Base-by-base conservation (phyloP, 2,888 invertebrate genomes). In the Eugnorisma glareosa region DNA sequence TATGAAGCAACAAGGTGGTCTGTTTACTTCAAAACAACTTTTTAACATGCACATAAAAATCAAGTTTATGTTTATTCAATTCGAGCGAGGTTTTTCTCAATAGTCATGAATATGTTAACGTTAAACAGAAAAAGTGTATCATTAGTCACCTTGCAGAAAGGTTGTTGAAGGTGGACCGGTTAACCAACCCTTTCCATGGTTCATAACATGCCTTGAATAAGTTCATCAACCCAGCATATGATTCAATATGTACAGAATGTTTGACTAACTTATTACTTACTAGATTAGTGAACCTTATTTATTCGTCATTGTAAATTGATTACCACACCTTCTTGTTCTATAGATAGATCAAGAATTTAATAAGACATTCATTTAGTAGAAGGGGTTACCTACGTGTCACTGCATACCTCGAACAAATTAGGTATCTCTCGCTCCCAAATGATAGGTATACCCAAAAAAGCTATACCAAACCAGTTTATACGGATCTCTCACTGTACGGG, bases 121-220 rank as follows among this genome's bases (percentile, higher is more conserved):
- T 74, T 69, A 11, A n/a, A 59, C 13, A 28, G 24, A 24, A 48
- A 57, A 63, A 57, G 35, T 15, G 24, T 57, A 48, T 66, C 21
- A 67, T 70, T 43, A 67, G n/a, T 73, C 48, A 63, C 69, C 72
- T 81, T 51, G n/a, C 24, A 6, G n/a, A 37, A n/a, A n/a, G n/a
- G n/a, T n/a, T n/a, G n/a, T 7, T 24, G 5, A 78, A 77, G 77
- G 59, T 54, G 48, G 28, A 13, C 15, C 3, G 57, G 64, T 51
- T 24, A 57, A 48, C 11, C 40, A 73, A 61, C 66, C 37, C 54
- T 80, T 37, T 63, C 3, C 13, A 72, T 43, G 21, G 31, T 24
- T n/a, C 21, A 24, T 15, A 69, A 48, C 21, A 21, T 45, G 28
- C 37, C 21, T 67, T 51, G 2, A 63, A 18, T 67, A 11, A 73